These are phyloP conservation scores for Nyctalus aviator DNA, from an alignment of 2,797 vertebrate genomes.

Conservation along the genomic window DNA sequence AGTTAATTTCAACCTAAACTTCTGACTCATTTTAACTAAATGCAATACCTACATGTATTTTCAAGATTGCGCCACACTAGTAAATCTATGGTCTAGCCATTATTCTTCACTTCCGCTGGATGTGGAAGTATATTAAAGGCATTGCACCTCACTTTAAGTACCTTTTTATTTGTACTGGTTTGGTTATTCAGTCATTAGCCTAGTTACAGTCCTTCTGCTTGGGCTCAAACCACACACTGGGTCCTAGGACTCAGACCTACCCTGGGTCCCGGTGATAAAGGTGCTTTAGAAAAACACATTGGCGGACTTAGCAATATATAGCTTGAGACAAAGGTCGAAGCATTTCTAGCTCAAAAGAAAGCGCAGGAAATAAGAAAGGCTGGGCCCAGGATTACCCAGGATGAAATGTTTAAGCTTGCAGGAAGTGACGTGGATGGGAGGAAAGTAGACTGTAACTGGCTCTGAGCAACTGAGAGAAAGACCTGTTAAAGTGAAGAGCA, in stretches of 20 bases:
- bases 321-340: constrained; percentile 19
- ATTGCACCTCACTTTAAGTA: constrained; percentile 23
- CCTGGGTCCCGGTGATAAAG: not conserved
- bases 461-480: not conserved
- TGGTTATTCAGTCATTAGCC: not conserved
- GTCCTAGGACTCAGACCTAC: constrained; percentile 4
- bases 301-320: constrained; percentile 2
- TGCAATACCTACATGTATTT: constrained; percentile 51
- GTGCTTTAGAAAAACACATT: not conserved
- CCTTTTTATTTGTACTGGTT: constrained; percentile 41
- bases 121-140: not conserved
- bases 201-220: not conserved
- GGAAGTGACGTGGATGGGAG: not conserved
- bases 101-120: not conserved
- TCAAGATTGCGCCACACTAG: not conserved
- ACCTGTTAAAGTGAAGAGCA: not conserved
- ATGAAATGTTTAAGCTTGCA: not conserved
- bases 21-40: constrained; percentile 61
- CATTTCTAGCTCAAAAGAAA: constrained; percentile 17
- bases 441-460: not conserved
- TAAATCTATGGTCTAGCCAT: constrained; percentile 27
- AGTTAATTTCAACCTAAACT: constrained; percentile 63
- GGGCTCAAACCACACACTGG: not conserved
- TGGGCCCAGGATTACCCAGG: not conserved
- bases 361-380: constrained; percentile 10